Base-by-base conservation (phyloP, 2,888 invertebrate genomes). In the Callimorpha dominula region DNA sequence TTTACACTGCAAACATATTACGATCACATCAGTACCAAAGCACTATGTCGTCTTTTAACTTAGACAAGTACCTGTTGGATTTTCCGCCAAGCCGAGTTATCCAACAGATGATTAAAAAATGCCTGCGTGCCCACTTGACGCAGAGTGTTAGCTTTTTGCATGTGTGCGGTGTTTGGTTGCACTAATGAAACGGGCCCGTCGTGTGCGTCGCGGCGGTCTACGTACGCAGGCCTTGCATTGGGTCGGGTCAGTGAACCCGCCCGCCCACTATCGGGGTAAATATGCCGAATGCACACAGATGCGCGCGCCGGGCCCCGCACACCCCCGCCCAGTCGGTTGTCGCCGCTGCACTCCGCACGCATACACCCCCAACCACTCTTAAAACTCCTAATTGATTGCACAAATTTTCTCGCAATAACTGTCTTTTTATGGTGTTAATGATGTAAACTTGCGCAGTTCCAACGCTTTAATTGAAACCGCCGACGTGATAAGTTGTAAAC, bases 251-350 rank as follows among this genome's bases (percentile, higher is more conserved):
- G 90, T 93, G 95, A 95, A 91, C 94, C 93, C 93, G 91, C 92
- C 94, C 95, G 94, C 93, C 94, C 93, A 93, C 94, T 92, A 94
- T 94, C 94, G 93, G 94, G 95, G 95, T 95, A 95, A 95, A 95
- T 95, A 95, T 95, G 95, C 95, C 95, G 95, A 95, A 95, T 95
- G 95, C 95, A 95, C 95, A 95, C 94, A 94, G 94, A 94, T 93
- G 93, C 95, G 95, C 95, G 95, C 95, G 94, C 95, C 92, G 93
- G 89, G 88, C 88, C 86, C 88, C 85, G 86, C 82, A 87, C 85
- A 83, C 84, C 88, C 81, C 85, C 83, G 86, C 83, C 84, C 88
- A 84, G 86, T 83, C 87, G 87, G 86, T 84, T 90, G 87, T 82
- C 90, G 89, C 87, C 92, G 91, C 89, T 94, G 92, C 93, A 93